Conservation (phyloP, 2,113 vertebrate species). For the Caloenas nicobarica region DNA sequence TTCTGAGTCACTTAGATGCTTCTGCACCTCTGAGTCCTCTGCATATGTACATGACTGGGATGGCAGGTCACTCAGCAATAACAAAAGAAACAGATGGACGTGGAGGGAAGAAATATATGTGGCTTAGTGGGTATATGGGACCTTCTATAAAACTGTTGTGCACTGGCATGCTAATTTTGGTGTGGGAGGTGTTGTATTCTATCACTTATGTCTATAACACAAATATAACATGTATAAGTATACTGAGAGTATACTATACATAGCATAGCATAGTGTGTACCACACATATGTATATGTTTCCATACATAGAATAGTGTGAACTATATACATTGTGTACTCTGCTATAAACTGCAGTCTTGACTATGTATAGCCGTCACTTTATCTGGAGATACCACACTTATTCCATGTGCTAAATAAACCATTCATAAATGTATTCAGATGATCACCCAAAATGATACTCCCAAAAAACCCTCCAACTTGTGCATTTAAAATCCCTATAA, state of each 20-base stretch:
- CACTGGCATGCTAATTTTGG: background rate
- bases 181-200: background rate
- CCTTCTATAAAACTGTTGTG: background rate
- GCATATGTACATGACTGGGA: background rate
- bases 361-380: background rate
- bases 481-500: background rate
- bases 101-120: background rate
- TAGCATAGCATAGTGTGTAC: background rate
- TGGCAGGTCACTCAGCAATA: background rate
- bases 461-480: background rate
- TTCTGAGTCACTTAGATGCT: background rate
- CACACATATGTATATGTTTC: background rate
- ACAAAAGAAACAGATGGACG: background rate
- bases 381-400: background rate
- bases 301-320: background rate
- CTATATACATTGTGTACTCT: background rate
- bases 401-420: background rate
- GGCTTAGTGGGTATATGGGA: background rate
- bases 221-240: background rate
- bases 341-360: background rate
- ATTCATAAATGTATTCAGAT: background rate
- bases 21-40: background rate
- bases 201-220: background rate
- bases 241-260: background rate
- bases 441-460: background rate